These are phyloP conservation scores for Anagrus nilaparvatae DNA, from an alignment of 1,140 invertebrate species.

Conservation along the genomic window DNA sequence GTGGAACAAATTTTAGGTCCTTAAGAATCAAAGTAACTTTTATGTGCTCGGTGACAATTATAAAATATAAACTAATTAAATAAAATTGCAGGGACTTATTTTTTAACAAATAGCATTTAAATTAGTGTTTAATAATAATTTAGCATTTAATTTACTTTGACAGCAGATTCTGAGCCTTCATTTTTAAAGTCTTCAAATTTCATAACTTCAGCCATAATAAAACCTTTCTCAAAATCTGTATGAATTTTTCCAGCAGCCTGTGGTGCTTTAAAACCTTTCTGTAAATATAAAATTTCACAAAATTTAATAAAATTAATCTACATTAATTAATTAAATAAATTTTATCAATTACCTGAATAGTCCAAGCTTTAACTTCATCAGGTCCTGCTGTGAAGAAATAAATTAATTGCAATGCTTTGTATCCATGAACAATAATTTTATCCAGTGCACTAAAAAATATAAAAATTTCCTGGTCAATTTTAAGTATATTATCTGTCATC, in stretches of 20 bases:
- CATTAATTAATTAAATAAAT: conserved; percentile 2
- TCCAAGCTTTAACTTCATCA: conserved; percentile 99
- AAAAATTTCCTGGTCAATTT: too few species aligned
- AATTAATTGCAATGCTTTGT: conserved; percentile 87
- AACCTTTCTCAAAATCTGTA: conserved; percentile 99
- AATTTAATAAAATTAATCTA: background rate
- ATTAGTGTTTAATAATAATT: background rate
- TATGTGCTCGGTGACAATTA: too few species aligned
- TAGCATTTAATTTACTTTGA: conserved; percentile 51
- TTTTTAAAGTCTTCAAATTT: conserved; percentile 96
- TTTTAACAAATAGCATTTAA: background rate
- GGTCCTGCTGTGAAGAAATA: conserved; percentile 97
- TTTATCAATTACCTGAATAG: conserved; percentile 70
- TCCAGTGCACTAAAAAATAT: conserved; percentile 66
- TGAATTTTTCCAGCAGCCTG: conserved; percentile 97
- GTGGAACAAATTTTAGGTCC: too few species aligned
- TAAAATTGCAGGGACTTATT: too few species aligned
- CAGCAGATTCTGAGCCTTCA: conserved; percentile 80
- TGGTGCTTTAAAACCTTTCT: conserved; percentile 96
- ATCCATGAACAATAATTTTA: conserved; percentile 96
- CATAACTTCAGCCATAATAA: conserved; percentile 99
- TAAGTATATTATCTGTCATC: too few species aligned
- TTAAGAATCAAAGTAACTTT: too few species aligned
- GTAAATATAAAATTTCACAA: conserved; percentile 6
- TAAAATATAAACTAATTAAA: too few species aligned